Evolutionary conservation across 2,888 invertebrate species (phyloP), one percentile per base, ranked within the genome.

Genomic region (Atrina japonica): DNA sequence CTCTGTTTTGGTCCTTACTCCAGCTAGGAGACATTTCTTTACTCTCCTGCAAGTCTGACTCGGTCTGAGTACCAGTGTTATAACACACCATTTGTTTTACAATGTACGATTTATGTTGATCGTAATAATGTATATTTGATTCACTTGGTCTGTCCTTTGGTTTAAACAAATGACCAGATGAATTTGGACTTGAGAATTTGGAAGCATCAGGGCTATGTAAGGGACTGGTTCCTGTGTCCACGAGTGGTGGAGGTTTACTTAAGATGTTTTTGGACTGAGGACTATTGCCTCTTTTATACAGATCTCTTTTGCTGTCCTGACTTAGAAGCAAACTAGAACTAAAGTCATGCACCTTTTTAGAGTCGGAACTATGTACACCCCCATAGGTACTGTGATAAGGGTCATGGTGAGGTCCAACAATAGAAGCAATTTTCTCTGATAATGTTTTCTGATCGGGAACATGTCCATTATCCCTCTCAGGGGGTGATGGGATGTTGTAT

Each of bases 401-500:
- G n/a, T 64, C 41, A 49, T 67, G 70, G 43, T 52, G 30, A 7
- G 78, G 79, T 16, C 73, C 69, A 40, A 78, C 73, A 63, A 80
- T 77, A 23, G 73, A 74, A 14, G 78, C 77, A 23, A 76, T 76
- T 66, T 80, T 80, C 55, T 82, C 72, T 11, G 78, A 80, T 21
- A 82, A 60, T n/a, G 75, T 70, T 50, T 77, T 79, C 43, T 76
- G 69, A 29, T 82, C 80, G 23, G 83, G 68, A 60, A 75, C 76
- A 49, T 81, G 80, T 21, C 81, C 69, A 16, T 75, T 65, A 35
- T 94, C 94, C 71, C 94, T 89, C 90, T 94, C 94, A 0, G 94
- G 94, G 18, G 94, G 94, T 25, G 94, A 94, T 43, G 94, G 94
- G 68, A 94, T 93, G 84, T 92, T 93, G 90, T 94, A 94, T 82